Base-by-base conservation (phyloP, 2,797 vertebrate species). In the Rachycentron canadum region DNA sequence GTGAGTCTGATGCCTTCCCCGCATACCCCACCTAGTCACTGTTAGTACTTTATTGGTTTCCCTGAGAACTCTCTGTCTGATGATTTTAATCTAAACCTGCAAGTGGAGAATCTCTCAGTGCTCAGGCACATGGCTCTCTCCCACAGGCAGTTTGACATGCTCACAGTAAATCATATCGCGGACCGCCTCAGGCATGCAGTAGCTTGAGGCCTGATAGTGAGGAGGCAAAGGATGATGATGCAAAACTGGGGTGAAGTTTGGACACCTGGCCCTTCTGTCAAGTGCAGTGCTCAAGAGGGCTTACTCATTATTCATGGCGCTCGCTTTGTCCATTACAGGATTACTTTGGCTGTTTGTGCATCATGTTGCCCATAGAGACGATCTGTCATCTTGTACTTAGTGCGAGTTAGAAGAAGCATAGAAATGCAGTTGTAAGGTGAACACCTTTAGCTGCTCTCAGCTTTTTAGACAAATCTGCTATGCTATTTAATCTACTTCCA, bases 11-110 rank as follows among this genome's bases (percentile, higher is more conserved):
- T 19, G 19, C 52, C 28, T 74, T 61, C n/a, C 50, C 73, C 23
- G n/a, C 19, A 56, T 38, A 28, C 71, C 57, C 30, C 32, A 25
- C 69, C 34, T 28, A 19, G 40, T 61, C 64, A 56, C 60, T 78
- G 66, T 63, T 67, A 13, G 41, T 47, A 32, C 73, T 76, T 77
- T 64, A 83, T 82, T 69, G 71, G 67, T 68, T 76, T 61, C 41
- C 56, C 34, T 19, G 28, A 67, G 52, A 60, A 64, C 72, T 61
- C 2, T 43, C 49, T 1, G 14, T 58, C 38, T 69, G 78, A 82
- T 76, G 47, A 69, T 78, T 85, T 85, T 71, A 81, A 81, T 88
- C 74, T 70, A 43, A 76, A 73, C 45, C 50, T 62, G 62, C 38
- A 55, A 69, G 34, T 34, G 38, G 69, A 60, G 79, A 86, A 34